Conservation (phyloP, 2,797 vertebrate species). For the Fistularia commersonii region DNA sequence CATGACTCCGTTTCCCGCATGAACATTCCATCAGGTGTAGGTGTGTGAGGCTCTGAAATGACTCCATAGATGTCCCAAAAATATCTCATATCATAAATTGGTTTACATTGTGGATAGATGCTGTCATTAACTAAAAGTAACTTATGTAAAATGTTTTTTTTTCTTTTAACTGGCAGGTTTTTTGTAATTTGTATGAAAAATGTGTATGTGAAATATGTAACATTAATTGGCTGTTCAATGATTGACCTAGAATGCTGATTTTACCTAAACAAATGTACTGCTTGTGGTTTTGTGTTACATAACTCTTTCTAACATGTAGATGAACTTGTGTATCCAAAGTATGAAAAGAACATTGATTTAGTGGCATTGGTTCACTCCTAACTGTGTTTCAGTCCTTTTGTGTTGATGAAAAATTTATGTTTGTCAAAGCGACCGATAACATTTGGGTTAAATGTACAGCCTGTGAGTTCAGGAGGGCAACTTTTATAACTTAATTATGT, state of each 20-base stretch:
- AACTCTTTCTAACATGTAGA: constrained; percentile 19
- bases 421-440: too few relatives aligned
- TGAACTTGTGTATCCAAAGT: constrained; percentile 9
- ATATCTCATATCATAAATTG: constrained; percentile 1
- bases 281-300: not conserved
- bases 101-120: constrained; percentile 27
- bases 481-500: too few relatives aligned
- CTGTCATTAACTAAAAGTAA: constrained; percentile 2
- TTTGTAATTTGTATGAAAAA: constrained; percentile 24
- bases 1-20: constrained; percentile 47
- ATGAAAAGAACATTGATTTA: not conserved
- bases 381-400: too few relatives aligned
- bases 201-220: too few relatives aligned
- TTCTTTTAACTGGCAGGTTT: constrained; percentile 6
- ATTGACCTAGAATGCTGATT: constrained; percentile 2
- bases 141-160: not conserved
- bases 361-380: not conserved
- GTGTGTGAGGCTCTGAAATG: constrained; percentile 26
- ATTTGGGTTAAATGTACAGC: too few relatives aligned
- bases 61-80: not conserved
- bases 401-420: too few relatives aligned
- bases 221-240: not conserved
- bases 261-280: not conserved
- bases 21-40: constrained; percentile 64
- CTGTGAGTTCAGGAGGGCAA: too few relatives aligned